Conservation (phyloP, 2,888 invertebrate genomes). For the Sipunculus nudus region DNA sequence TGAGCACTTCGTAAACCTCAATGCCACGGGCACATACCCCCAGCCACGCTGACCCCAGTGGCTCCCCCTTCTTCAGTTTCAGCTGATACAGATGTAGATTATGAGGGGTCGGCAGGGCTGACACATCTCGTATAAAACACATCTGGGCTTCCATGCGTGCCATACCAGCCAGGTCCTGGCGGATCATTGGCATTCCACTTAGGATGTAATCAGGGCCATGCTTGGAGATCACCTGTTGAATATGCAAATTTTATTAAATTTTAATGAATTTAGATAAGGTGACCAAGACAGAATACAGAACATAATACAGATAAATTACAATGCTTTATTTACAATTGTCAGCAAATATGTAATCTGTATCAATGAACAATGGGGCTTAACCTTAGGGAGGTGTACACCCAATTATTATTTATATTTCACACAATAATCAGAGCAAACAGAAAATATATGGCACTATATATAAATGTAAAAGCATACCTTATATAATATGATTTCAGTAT, state of each 20-base stretch:
- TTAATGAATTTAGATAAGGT: not conserved
- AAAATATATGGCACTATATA: too few species aligned
- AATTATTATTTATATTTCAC: too few species aligned
- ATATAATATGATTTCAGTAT: too few species aligned
- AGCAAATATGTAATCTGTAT: too few species aligned
- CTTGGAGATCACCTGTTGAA: conserved; percentile 67
- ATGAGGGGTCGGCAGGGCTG: conserved; percentile 79
- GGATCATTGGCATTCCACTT: conserved; percentile 78
- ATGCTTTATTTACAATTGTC: too few species aligned
- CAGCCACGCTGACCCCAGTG: conserved; percentile 75
- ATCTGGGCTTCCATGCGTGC: conserved; percentile 83
- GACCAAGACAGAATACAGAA: too few species aligned
- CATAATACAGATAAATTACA: too few species aligned
- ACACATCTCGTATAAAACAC: conserved; percentile 89
- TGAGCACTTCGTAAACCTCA: conserved; percentile 78
- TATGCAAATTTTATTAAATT: not conserved
- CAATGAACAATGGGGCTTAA: too few species aligned
- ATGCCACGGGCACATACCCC: conserved; percentile 93
- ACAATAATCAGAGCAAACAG: too few species aligned
- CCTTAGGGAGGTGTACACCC: too few species aligned
- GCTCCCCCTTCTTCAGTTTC: conserved; percentile 72
- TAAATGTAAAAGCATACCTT: too few species aligned
- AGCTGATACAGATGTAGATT: conserved; percentile 91
- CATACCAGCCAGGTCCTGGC: conserved; percentile 83
- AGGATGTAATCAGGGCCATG: conserved; percentile 69